Evolutionary conservation across 1,140 invertebrate species (phyloP).

Genomic region (Bombus soroeensis): DNA sequence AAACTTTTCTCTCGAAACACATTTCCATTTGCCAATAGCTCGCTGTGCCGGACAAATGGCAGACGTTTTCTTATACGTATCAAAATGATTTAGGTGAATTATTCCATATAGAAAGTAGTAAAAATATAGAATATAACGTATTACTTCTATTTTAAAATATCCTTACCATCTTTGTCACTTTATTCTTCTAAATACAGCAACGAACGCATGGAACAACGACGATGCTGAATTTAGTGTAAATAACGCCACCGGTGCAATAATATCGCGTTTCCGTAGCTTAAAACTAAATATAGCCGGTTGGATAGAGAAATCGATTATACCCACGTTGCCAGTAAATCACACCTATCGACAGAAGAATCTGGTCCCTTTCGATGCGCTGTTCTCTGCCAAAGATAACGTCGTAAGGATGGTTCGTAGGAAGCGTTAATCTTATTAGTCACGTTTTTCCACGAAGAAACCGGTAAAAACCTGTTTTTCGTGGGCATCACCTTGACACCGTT

Average conservation of each 20-base stretch:
- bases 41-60: neutral
- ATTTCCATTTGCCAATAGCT: neutral
- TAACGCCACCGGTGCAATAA: neutral
- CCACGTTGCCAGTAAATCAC: slow-evolving; percentile 12
- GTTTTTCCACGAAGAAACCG: neutral
- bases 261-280: neutral
- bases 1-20: neutral
- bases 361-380: neutral
- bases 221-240: neutral
- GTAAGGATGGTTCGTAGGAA: slow-evolving; percentile 10
- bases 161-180: neutral
- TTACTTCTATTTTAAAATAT: neutral
- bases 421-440: slow-evolving; percentile 4
- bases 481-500: neutral
- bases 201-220: no score
- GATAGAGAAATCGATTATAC: slow-evolving; percentile 24
- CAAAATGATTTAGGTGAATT: neutral
- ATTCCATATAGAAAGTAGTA: neutral
- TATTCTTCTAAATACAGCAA: no score
- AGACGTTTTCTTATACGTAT: neutral
- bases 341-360: slow-evolving; percentile 7
- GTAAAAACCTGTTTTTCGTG: neutral
- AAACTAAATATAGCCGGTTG: slow-evolving; percentile 14
- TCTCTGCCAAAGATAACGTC: slow-evolving; percentile 14
- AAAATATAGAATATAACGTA: neutral